A percentile compares a stretch with the other conserved stretches of the same genome.
phyloP scores from a whole-genome alignment of 2,113 vertebrate genomes.

The Paraplagusia blochii region DNA sequence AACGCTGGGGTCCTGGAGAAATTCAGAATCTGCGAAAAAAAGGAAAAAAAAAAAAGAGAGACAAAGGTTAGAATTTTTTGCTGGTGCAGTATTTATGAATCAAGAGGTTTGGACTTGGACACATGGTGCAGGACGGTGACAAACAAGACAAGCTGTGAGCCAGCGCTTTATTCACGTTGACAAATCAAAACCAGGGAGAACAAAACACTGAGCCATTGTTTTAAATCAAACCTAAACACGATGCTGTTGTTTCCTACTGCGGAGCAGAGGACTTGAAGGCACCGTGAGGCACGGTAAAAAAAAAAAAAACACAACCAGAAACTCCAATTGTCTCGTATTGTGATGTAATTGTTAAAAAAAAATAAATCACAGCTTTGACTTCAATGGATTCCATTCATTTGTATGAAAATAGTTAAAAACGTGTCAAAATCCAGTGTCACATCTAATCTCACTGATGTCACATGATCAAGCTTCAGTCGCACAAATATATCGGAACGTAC shows the following conservation, averaged over 20 bases:
- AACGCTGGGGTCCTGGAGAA: conserved; percentile 80
- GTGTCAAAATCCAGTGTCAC: not conserved
- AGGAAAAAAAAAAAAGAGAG: conserved; percentile 57
- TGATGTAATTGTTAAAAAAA: not conserved
- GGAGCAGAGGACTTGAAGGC: not conserved
- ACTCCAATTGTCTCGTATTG: not conserved
- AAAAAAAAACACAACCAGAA: no score
- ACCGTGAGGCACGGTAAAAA: not conserved
- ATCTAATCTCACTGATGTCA: not conserved
- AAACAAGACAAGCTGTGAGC: not conserved
- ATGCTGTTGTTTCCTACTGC: not conserved
- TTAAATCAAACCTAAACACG: not conserved
- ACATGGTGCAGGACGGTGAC: not conserved
- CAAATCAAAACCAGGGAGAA: not conserved
- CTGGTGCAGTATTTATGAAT: not conserved
- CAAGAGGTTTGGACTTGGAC: not conserved
- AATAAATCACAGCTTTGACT: not conserved
- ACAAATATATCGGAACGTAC: not conserved
- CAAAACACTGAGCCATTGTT: not conserved
- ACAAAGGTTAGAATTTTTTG: conserved; percentile 19
- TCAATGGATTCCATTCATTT: not conserved
- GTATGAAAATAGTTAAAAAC: not conserved
- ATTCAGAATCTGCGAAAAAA: conserved; percentile 81
- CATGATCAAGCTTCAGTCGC: not conserved
- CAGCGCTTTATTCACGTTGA: not conserved